Evolutionary conservation across 2,888 invertebrate genomes (phyloP), one percentile per base, ranked within the genome.

Genomic region (Synergus umbraculus): DNA sequence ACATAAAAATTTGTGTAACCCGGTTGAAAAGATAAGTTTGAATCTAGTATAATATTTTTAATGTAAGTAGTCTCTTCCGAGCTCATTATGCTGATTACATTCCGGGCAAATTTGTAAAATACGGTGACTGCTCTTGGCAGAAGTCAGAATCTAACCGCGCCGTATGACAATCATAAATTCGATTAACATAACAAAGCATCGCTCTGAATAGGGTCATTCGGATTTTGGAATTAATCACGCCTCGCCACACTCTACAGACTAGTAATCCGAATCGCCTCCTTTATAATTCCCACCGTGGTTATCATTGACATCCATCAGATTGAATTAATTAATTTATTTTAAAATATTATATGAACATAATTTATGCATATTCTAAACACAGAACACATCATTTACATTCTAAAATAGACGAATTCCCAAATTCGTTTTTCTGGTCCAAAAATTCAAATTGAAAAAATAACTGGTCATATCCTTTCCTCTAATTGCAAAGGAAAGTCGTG

Each of bases 171-270:
- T 73, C 77, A 85, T 83, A 90, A 90, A 90, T 89, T 88, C 85
- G 85, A 90, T 90, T 87, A 89, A 87, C 90, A 90, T 90, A 90
- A 90, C 90, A 88, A 90, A 88, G 83, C 88, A 85, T 79, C 82
- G 83, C 86, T 87, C 88, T 90, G 90, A 91, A 90, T 90, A 88
- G 88, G 89, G 86, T 90, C 88, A 89, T 89, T 90, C 88, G 85
- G 83, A 88, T 89, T 90, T 89, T 84, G 86, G 83, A 87, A 88
- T 90, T 89, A 90, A 90, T 90, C 88, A 88, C 86, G 87, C 87
- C 84, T 87, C 87, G 88, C 83, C 87, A 86, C 84, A 76, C 81
- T 18, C 29, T 29, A 29, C 77, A 49, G 73, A 37, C 37, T 54
- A 73, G 54, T 73, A 73, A 15, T 73, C 10, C 54, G 49, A 73